Conservation (phyloP, 2,797 vertebrate species). For the Pseudochirops corinnae region DNA sequence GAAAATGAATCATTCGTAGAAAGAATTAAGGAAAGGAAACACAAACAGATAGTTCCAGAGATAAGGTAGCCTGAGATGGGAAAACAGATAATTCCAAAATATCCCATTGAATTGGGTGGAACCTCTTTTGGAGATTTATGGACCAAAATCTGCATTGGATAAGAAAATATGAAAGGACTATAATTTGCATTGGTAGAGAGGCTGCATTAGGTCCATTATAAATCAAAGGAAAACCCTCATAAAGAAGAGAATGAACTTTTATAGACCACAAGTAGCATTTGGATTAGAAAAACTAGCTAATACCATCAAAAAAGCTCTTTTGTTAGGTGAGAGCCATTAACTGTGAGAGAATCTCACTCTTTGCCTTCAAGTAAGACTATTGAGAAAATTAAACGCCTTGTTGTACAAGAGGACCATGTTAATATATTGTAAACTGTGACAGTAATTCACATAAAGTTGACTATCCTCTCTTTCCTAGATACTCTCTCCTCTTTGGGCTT, state of each 20-base stretch:
- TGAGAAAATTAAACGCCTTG: neutral
- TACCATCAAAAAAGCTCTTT: slow-evolving; percentile 9
- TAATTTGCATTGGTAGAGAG: neutral
- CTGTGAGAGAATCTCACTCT: neutral
- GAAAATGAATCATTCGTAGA: neutral
- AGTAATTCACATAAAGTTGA: neutral
- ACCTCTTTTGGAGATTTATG: neutral
- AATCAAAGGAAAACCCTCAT: slow-evolving; percentile 29
- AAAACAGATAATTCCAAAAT: neutral
- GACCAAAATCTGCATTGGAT: neutral
- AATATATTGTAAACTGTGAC: neutral
- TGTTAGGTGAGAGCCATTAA: neutral
- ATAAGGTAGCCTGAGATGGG: neutral
- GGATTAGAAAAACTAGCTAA: neutral
- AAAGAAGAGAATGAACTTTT: neutral
- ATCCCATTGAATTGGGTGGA: neutral
- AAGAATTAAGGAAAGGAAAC: neutral
- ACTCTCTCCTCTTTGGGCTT: neutral
- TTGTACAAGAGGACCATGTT: neutral
- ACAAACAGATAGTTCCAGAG: neutral
- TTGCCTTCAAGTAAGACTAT: neutral
- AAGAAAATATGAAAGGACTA: neutral
- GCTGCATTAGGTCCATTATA: neutral
- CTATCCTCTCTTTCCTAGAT: neutral
- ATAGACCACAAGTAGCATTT: neutral